phyloP scores from a whole-genome alignment of 2,797 vertebrate species.

The Danio jaintianensis region DNA sequence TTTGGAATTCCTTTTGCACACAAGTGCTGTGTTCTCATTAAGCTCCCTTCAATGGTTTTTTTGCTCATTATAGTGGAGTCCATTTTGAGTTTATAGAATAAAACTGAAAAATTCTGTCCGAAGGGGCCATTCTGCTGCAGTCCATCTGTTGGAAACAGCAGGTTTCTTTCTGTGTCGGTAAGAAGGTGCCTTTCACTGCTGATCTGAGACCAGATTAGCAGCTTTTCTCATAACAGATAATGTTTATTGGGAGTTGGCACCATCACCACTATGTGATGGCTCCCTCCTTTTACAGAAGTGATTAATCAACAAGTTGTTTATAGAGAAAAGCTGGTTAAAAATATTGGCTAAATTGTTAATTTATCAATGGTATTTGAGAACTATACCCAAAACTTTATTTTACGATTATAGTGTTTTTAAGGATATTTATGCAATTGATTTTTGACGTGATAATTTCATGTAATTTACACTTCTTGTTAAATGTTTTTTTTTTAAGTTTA shows the following conservation, averaged over 20 bases:
- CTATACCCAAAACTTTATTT: no score
- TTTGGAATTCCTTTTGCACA: conserved; percentile 55
- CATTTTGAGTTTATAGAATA: conserved; percentile 60
- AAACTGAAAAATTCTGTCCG: conserved; percentile 2
- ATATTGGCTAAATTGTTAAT: no score
- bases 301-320: not conserved
- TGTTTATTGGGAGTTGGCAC: conserved; percentile 21
- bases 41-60: conserved; percentile 18
- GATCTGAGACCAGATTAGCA: conserved; percentile 26
- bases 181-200: conserved; percentile 34
- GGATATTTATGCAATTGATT: no score
- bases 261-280: not conserved
- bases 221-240: conserved; percentile 25
- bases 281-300: not conserved
- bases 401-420: no score
- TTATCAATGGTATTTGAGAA: no score
- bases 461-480: no score
- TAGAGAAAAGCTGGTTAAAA: not conserved
- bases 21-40: conserved; percentile 43
- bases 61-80: conserved; percentile 30
- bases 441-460: no score
- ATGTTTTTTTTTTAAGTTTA: no score
- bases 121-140: conserved; percentile 27
- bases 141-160: conserved; percentile 44
- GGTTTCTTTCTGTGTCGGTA: conserved; percentile 24